phyloP scores from a whole-genome alignment of 2,888 invertebrate species.

The Ichneumon xanthorius region DNA sequence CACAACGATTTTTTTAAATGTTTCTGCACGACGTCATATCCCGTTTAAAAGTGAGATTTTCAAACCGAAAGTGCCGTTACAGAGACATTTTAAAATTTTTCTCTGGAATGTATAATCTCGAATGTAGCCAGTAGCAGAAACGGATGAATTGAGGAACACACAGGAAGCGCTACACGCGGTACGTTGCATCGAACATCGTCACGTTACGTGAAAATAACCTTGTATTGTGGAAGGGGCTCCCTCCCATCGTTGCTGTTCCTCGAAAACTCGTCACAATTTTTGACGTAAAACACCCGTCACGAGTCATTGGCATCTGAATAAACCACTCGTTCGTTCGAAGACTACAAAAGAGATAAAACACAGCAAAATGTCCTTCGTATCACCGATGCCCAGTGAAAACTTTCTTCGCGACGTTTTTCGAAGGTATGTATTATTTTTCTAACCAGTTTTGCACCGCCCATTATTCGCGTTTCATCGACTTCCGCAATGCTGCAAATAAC shows the following conservation, averaged over 20 bases:
- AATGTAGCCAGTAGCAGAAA: background rate
- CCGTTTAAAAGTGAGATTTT: background rate
- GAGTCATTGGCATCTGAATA: background rate
- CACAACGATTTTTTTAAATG: background rate
- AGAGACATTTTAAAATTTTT: background rate
- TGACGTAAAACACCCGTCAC: slow-evolving; percentile 30
- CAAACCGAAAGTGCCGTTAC: background rate
- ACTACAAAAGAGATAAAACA: slow-evolving; percentile 7
- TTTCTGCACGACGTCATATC: background rate
- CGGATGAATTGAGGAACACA: background rate
- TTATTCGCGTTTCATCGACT: background rate
- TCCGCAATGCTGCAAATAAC: background rate
- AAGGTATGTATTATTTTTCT: slow-evolving; percentile 86
- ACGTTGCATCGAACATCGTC: background rate
- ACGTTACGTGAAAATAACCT: slow-evolving; percentile 2
- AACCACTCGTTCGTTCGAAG: slow-evolving; percentile 1
- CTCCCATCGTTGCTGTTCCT: background rate
- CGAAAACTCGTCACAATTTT: slow-evolving; percentile 37
- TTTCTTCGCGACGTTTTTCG: slow-evolving; percentile 93
- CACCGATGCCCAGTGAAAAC: slow-evolving; percentile 91
- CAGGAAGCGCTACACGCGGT: slow-evolving; percentile 30
- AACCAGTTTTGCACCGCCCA: background rate
- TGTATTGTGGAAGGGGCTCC: slow-evolving; percentile 9
- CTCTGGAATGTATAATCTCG: background rate
- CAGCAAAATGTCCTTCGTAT: slow-evolving; percentile 85